A percentile compares a stretch with the other conserved stretches of the same genome.
Evolutionary conservation across 2,888 invertebrate genomes (phyloP).

Genomic region (Eucera pruinosa): DNA sequence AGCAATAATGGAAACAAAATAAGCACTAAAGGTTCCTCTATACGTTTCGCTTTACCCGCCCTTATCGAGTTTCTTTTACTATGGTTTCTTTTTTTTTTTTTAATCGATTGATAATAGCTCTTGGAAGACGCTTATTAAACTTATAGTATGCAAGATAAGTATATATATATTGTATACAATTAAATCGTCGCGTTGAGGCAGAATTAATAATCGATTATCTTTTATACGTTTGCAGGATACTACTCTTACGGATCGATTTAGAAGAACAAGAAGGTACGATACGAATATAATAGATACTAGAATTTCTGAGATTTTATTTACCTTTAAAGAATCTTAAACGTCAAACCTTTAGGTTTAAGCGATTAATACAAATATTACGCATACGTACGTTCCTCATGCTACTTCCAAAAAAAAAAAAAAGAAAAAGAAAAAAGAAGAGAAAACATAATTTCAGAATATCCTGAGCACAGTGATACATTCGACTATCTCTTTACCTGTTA

Average conservation of each 20-base stretch:
- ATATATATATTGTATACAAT: slow-evolving; percentile 36
- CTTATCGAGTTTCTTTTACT: too few species aligned
- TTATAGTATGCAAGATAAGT: slow-evolving; percentile 58
- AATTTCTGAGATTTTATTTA: background rate
- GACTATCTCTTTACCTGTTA: background rate
- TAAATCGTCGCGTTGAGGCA: background rate
- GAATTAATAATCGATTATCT: slow-evolving; percentile 43
- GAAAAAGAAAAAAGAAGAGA: too few species aligned
- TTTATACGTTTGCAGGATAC: slow-evolving; percentile 50
- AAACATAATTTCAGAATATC: background rate
- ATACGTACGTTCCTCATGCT: too few species aligned
- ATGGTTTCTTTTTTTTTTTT: too few species aligned
- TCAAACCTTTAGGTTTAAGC: background rate
- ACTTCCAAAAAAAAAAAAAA: too few species aligned
- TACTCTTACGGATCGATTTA: slow-evolving; percentile 32
- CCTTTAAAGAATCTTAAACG: background rate
- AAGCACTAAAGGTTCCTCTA: too few species aligned
- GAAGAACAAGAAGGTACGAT: slow-evolving; percentile 38
- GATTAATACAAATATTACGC: too few species aligned
- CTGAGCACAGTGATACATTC: background rate
- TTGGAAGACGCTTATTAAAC: too few species aligned
- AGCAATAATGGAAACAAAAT: background rate
- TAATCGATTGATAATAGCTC: too few species aligned
- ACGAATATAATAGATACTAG: slow-evolving; percentile 35
- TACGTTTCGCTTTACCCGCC: too few species aligned